phyloP scores from a whole-genome alignment of 2,888 invertebrate genomes.

The Zygaena filipendulae region DNA sequence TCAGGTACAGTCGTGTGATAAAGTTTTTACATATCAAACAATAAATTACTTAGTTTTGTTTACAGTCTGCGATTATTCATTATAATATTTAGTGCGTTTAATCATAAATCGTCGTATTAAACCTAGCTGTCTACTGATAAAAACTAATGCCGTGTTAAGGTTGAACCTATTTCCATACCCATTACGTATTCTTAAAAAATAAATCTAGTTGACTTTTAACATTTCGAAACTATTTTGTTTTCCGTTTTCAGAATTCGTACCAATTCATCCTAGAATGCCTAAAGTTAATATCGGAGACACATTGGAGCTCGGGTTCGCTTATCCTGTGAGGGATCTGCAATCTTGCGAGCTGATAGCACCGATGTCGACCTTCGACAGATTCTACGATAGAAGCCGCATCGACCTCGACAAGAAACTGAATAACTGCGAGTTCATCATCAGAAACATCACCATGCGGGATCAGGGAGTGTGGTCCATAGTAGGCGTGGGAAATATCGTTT shows the following conservation, averaged over 20 bases:
- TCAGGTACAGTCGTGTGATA: no score
- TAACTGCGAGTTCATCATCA: constrained; percentile 32
- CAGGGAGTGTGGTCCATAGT: constrained; percentile 37
- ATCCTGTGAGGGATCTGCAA: constrained; percentile 27
- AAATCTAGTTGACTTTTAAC: no score
- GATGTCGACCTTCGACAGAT: constrained; percentile 31
- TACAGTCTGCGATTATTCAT: no score
- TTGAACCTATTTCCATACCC: no score
- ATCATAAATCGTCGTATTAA: no score
- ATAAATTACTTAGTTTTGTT: no score
- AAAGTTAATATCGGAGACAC: constrained; percentile 24
- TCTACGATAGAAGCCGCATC: constrained; percentile 27
- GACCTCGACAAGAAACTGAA: constrained; percentile 20
- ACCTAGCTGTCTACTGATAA: no score
- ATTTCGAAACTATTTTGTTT: no score
- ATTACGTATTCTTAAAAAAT: no score
- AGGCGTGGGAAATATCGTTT: constrained; percentile 39
- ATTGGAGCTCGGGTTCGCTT: constrained; percentile 32
- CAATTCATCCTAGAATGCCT: constrained; percentile 15
- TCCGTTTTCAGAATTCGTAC: constrained; percentile 34
- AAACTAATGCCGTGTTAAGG: no score
- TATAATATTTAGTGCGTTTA: no score
- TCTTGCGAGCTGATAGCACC: constrained; percentile 40
- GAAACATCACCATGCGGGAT: constrained; percentile 33
- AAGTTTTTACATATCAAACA: no score